Evolutionary conservation across 2,888 invertebrate genomes (phyloP).

Genomic region (Hirtodrosophila duncani): DNA sequence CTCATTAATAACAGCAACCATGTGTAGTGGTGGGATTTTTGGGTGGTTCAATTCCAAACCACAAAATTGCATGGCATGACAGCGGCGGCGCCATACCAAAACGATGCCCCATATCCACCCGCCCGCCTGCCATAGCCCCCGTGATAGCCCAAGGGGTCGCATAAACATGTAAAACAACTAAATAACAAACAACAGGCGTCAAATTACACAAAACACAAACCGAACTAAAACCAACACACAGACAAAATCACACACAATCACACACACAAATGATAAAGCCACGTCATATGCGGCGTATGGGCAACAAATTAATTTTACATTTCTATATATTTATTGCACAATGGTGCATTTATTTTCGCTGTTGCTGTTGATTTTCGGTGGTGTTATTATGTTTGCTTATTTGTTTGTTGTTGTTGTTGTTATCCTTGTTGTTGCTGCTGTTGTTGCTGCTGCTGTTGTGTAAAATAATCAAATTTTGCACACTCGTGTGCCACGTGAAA

Average conservation of each 20-base stretch:
- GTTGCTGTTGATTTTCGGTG: slow-evolving; percentile 13
- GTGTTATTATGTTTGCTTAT: slow-evolving; percentile 1
- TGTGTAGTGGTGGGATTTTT: background rate
- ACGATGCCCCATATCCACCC: too few relatives aligned
- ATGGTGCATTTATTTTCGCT: slow-evolving; percentile 16
- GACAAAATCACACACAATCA: slow-evolving; percentile 5
- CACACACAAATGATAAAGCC: background rate
- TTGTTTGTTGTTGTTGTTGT: slow-evolving; percentile 5
- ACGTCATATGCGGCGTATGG: slow-evolving; percentile 43
- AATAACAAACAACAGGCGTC: slow-evolving; percentile 72
- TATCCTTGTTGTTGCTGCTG: background rate
- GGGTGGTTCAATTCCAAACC: slow-evolving; percentile 44
- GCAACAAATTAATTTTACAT: slow-evolving; percentile 70
- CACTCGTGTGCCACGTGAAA: slow-evolving; percentile 34
- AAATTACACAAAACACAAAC: slow-evolving; percentile 65
- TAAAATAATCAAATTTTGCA: slow-evolving; percentile 63
- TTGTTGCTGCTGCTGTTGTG: background rate
- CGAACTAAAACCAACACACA: slow-evolving; percentile 34
- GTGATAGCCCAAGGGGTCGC: too few relatives aligned
- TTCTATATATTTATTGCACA: slow-evolving; percentile 33
- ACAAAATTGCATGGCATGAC: slow-evolving; percentile 71
- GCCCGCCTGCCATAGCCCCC: too few relatives aligned
- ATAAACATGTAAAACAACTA: slow-evolving; percentile 58
- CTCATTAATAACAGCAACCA: slow-evolving; percentile 58
- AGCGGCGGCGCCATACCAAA: slow-evolving; percentile 4